Percentiles rank a stretch among this genome's conserved stretches.
Evolutionary conservation across 1,140 invertebrate species (phyloP).

Genomic region (Coptotermes formosanus): DNA sequence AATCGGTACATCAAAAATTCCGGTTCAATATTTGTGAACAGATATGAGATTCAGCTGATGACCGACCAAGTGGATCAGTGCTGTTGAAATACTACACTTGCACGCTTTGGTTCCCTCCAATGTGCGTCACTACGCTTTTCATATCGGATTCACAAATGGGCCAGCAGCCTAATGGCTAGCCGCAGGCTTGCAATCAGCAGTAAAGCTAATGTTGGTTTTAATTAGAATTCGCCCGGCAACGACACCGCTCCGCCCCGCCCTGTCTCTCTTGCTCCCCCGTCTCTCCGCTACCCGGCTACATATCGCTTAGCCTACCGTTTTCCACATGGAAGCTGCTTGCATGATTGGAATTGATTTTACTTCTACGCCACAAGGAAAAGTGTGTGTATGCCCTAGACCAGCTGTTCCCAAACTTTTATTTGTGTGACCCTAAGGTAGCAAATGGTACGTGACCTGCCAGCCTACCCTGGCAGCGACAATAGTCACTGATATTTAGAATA

Average conservation of each 20-base stretch:
- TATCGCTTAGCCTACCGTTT: not conserved
- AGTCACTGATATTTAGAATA: too few relatives aligned
- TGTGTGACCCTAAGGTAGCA: too few relatives aligned
- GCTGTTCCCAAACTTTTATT: too few relatives aligned
- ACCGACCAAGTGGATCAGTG: too few relatives aligned
- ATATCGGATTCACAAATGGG: conserved; percentile 18
- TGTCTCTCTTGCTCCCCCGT: not conserved
- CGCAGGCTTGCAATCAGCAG: conserved; percentile 12
- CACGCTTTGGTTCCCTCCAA: not conserved
- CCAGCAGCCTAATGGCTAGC: conserved; percentile 13
- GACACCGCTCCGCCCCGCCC: not conserved
- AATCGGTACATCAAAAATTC: too few relatives aligned
- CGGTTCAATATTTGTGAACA: too few relatives aligned
- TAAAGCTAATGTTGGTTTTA: conserved; percentile 19
- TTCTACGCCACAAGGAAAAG: not conserved
- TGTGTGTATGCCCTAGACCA: not conserved
- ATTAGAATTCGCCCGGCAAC: conserved; percentile 17
- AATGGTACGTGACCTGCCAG: too few relatives aligned
- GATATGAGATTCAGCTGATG: too few relatives aligned
- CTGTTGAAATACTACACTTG: too few relatives aligned
- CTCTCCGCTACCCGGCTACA: not conserved
- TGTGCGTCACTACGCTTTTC: not conserved
- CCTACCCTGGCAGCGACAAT: too few relatives aligned
- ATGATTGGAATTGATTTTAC: not conserved
- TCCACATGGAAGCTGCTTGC: not conserved